A percentile compares a stretch with the other conserved stretches of the same genome.
Conservation (phyloP, 2,113 vertebrate genomes). For the Meleagris gallopavo region DNA sequence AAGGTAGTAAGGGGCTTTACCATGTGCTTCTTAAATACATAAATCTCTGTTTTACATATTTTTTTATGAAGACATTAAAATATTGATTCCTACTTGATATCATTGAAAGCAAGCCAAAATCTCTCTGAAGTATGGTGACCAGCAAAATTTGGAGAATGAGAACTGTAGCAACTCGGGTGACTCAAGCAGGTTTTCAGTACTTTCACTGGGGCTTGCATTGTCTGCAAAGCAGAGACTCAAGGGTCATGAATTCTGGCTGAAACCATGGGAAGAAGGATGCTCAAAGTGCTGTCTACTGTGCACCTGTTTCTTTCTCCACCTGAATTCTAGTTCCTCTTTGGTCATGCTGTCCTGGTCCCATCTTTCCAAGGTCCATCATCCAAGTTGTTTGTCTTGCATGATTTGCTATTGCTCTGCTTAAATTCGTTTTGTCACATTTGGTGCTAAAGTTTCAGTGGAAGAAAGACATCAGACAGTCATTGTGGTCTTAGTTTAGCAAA, state of each 20-base stretch:
- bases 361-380: too few species aligned
- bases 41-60: not conserved
- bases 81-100: not conserved
- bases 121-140: not conserved
- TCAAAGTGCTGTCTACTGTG: not conserved
- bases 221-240: not conserved
- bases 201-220: not conserved
- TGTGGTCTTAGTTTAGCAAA: not conserved
- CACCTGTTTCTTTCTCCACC: not conserved
- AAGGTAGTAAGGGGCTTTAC: not conserved
- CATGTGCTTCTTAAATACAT: not conserved
- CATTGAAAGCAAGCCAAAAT: not conserved
- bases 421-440: not conserved
- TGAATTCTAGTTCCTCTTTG: not conserved
- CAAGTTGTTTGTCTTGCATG: not conserved
- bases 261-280: not conserved
- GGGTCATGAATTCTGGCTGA: not conserved
- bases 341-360: not conserved
- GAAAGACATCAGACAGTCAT: not conserved
- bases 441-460: not conserved
- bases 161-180: not conserved
- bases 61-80: not conserved
- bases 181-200: not conserved
- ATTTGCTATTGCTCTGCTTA: not conserved
- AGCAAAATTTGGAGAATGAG: not conserved